Percentiles rank a stretch among this genome's conserved stretches.
Conservation (phyloP, 2,113 vertebrate species). For the Edolisoma coerulescens region DNA sequence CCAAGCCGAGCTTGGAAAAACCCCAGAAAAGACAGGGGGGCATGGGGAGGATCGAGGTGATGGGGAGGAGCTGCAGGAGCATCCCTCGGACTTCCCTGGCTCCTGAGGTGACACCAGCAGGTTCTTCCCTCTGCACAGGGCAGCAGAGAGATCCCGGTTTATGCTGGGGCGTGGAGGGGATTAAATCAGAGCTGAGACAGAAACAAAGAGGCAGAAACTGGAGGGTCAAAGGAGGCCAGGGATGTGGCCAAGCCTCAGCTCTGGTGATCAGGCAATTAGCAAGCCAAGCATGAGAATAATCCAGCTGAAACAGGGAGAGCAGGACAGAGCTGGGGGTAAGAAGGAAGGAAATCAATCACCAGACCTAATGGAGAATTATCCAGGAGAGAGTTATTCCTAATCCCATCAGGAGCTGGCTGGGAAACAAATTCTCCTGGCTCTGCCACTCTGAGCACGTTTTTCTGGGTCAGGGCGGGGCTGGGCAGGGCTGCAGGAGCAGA, state of each 20-base stretch:
- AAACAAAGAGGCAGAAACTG: not conserved
- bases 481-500: not conserved
- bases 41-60: not conserved
- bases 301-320: not conserved
- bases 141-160: not conserved
- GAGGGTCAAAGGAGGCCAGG: not conserved
- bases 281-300: constrained; percentile 13
- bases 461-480: not conserved
- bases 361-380: constrained; percentile 22
- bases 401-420: constrained; percentile 13
- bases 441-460: not conserved
- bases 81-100: not conserved
- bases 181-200: not conserved
- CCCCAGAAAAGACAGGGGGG: not conserved
- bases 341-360: not conserved
- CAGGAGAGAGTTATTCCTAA: constrained; percentile 22
- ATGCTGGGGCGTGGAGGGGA: not conserved
- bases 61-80: not conserved
- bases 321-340: not conserved
- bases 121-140: not conserved
- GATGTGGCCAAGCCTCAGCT: not conserved
- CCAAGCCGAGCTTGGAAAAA: not conserved
- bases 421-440: not conserved
- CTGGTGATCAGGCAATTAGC: constrained; percentile 16
- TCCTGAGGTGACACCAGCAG: not conserved